A percentile compares a stretch with the other conserved stretches of the same genome.
phyloP scores from a whole-genome alignment of 2,888 invertebrate species.

The Pseudococcus viburni region DNA sequence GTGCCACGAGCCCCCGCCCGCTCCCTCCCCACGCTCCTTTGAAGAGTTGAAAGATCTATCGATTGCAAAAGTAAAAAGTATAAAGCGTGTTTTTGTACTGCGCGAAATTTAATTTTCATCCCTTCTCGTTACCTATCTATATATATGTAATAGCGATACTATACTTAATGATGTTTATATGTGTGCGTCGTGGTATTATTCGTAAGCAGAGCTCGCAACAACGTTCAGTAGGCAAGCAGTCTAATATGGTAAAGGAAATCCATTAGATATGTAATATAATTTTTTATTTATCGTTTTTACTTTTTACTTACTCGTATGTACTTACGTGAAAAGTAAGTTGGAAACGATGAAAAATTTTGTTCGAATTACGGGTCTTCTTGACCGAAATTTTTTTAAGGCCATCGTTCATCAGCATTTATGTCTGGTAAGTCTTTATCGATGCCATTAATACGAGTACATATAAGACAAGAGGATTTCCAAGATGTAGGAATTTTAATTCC shows the following conservation, averaged over 20 bases:
- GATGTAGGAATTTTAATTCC: too few species aligned
- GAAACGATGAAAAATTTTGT: background rate
- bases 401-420: background rate
- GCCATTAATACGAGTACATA: too few species aligned
- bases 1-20: background rate
- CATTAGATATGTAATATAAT: conserved; percentile 4
- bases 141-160: background rate
- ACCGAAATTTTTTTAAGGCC: background rate
- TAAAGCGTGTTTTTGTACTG: conserved; percentile 1
- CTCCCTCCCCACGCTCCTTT: background rate
- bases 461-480: too few species aligned
- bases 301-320: background rate
- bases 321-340: background rate
- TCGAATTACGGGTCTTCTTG: background rate
- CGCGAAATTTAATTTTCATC: background rate
- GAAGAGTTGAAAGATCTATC: conserved; percentile 1
- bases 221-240: background rate
- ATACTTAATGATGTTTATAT: background rate
- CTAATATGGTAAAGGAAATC: background rate
- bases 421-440: background rate
- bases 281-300: background rate
- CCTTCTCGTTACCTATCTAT: conserved; percentile 9
- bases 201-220: background rate
- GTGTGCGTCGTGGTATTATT: background rate
- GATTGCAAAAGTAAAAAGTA: background rate